Conservation (phyloP, 2,113 vertebrate genomes). For the Scopus umbretta region DNA sequence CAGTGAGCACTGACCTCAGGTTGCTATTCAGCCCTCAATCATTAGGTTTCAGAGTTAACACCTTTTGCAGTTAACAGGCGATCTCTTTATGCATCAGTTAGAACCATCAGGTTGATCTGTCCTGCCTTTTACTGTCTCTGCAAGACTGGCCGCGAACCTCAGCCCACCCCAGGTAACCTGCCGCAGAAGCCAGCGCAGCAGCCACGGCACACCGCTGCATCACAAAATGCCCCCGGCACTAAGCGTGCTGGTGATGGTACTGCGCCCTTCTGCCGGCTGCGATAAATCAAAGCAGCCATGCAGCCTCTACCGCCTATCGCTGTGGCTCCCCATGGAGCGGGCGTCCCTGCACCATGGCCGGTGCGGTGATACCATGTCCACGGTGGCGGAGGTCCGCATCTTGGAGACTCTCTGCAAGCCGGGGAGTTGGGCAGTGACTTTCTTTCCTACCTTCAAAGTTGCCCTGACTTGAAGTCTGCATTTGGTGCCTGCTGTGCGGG, state of each 20-base stretch:
- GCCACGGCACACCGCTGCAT: fast-evolving
- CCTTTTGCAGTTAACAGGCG: neutral
- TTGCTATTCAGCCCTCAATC: neutral
- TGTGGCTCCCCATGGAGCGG: fast-evolving
- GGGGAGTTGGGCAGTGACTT: neutral
- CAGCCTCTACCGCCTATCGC: neutral
- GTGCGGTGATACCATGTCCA: fast-evolving
- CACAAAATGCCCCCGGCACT: neutral
- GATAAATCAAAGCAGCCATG: neutral
- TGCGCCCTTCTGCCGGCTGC: neutral
- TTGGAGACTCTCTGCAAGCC: neutral
- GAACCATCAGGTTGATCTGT: neutral
- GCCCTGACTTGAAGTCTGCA: neutral
- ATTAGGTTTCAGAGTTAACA: neutral
- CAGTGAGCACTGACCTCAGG: neutral
- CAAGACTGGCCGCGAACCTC: neutral
- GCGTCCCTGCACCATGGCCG: fast-evolving
- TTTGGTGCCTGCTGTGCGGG: neutral
- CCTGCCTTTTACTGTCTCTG: neutral
- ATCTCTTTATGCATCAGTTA: neutral
- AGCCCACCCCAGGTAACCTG: neutral
- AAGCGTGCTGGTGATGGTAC: neutral
- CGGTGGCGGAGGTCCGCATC: fast-evolving
- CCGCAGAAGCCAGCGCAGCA: neutral
- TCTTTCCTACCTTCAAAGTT: neutral